Conservation (phyloP, 2,888 invertebrate species). For the Aricia artaxerxes region DNA sequence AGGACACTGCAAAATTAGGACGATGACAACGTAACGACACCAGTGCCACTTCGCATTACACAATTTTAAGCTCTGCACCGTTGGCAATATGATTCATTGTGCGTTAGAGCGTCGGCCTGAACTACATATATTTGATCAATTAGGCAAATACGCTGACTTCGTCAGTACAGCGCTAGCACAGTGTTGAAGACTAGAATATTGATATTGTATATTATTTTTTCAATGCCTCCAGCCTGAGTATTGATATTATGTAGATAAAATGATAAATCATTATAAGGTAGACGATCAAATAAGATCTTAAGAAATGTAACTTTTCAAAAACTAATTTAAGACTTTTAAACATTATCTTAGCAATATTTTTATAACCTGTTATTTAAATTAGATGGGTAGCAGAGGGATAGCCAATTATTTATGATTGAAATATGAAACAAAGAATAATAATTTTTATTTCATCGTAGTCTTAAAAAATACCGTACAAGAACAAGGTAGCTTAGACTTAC, state of each 20-base stretch:
- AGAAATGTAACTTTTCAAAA: too few species aligned
- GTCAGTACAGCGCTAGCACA: conserved; percentile 67
- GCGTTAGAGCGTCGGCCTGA: conserved; percentile 48
- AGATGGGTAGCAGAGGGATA: too few species aligned
- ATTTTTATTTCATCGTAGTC: too few species aligned
- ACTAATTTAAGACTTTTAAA: too few species aligned
- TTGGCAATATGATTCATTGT: conserved; percentile 50
- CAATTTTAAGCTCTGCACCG: conserved; percentile 57
- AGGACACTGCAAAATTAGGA: conserved; percentile 84
- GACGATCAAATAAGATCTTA: too few species aligned
- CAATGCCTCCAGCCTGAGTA: conserved; percentile 8
- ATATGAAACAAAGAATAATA: too few species aligned
- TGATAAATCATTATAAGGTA: too few species aligned
- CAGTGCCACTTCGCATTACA: conserved; percentile 59
- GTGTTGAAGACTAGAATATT: conserved; percentile 69
- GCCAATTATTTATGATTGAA: too few species aligned
- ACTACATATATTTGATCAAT: conserved; percentile 80
- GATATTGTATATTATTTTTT: conserved; percentile 52
- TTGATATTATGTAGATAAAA: neutral
- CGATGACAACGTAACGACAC: conserved; percentile 78
- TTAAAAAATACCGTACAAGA: too few species aligned
- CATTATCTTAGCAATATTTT: too few species aligned
- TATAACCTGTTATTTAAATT: too few species aligned
- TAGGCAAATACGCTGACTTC: conserved; percentile 79
- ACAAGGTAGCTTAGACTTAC: too few species aligned